Conservation (phyloP, 2,797 vertebrate genomes). For the Ficedula albicollis region DNA sequence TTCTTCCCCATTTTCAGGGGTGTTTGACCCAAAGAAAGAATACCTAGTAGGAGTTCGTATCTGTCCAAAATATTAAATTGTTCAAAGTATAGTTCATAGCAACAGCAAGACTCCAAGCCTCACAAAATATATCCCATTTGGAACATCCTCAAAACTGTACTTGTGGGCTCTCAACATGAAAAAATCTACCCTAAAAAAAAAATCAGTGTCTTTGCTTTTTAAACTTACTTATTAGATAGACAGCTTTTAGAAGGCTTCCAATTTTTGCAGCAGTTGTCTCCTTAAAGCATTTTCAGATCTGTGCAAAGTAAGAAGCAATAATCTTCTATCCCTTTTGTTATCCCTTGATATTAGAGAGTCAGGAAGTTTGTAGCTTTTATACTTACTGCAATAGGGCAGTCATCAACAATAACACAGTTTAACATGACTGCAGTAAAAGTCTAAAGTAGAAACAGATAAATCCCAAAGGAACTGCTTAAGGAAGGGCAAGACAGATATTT, state of each 20-base stretch:
- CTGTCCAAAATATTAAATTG: constrained; percentile 50
- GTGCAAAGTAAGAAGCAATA: constrained; percentile 31
- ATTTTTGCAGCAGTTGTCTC: constrained; percentile 36
- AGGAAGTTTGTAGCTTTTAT: constrained; percentile 36
- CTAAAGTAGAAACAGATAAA: constrained; percentile 8
- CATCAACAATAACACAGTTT: background rate
- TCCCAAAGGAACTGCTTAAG: background rate
- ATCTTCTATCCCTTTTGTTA: constrained; percentile 2
- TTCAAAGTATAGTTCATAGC: constrained; percentile 58
- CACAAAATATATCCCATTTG: constrained; percentile 46
- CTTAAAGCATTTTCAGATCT: constrained; percentile 45
- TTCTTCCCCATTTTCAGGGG: constrained; percentile 33
- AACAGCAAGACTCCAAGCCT: constrained; percentile 52
- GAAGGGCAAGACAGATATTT: constrained; percentile 28
- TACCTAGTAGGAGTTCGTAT: constrained; percentile 46
- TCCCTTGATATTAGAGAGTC: constrained; percentile 15
- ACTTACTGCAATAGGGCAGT: constrained; percentile 15
- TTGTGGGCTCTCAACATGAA: constrained; percentile 12
- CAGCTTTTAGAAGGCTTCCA: constrained; percentile 20
- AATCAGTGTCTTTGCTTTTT: constrained; percentile 3
- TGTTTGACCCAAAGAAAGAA: constrained; percentile 52
- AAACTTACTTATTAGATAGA: constrained; percentile 13
- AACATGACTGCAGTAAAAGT: constrained; percentile 7
- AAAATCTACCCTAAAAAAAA: constrained; percentile 11
- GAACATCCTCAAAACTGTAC: constrained; percentile 24